phyloP scores from a whole-genome alignment of 2,113 vertebrate genomes.

The Micronisus gabar region DNA sequence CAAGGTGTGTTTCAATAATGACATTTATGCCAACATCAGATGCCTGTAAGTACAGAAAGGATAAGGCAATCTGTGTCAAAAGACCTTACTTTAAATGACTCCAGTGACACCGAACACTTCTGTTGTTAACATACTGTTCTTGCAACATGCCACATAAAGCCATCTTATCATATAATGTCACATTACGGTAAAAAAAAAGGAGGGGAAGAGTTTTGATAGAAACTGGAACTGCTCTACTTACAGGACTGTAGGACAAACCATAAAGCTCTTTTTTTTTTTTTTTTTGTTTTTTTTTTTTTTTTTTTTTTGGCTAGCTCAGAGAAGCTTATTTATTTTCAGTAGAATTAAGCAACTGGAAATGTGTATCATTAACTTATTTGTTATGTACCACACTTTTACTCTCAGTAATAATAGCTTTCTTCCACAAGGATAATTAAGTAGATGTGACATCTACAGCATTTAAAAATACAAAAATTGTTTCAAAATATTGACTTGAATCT shows the following conservation, averaged over 20 bases:
- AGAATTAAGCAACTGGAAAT: background rate
- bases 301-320: background rate
- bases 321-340: background rate
- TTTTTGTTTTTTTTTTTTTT: no score
- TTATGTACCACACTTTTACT: background rate
- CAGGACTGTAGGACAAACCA: background rate
- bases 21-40: background rate
- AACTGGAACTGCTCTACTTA: background rate
- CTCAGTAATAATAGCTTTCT: background rate
- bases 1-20: background rate
- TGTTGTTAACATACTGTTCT: background rate
- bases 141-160: background rate
- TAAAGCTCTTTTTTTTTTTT: background rate
- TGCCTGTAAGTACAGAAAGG: background rate
- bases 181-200: background rate
- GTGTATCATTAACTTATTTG: background rate
- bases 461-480: background rate
- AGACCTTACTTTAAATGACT: background rate
- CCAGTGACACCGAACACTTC: fast-evolving
- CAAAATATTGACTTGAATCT: background rate
- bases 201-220: background rate
- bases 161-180: background rate
- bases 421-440: background rate
- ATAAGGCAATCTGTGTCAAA: background rate
- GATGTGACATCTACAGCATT: background rate